Evolutionary conservation across 2,113 vertebrate genomes (phyloP).

Genomic region (Malurus alboscapulatus): DNA sequence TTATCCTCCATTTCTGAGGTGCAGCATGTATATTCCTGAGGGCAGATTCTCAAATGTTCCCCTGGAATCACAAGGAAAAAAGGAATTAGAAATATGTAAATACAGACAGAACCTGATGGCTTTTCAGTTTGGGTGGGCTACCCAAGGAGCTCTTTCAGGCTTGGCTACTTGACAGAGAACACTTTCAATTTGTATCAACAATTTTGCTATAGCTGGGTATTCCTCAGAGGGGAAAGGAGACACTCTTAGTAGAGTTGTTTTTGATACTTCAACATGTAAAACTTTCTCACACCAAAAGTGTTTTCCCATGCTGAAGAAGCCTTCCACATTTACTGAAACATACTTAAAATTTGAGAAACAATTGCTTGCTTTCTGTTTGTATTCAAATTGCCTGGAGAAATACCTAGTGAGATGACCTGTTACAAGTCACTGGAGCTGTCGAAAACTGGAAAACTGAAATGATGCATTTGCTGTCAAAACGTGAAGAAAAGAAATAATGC

Average conservation of each 20-base stretch:
- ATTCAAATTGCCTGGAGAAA: slow-evolving; percentile 12
- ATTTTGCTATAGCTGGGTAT: not conserved
- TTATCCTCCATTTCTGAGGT: slow-evolving; percentile 92
- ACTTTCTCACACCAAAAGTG: not conserved
- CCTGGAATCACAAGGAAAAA: slow-evolving; percentile 73
- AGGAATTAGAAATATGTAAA: not conserved
- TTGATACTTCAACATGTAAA: not conserved
- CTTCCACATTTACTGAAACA: not conserved
- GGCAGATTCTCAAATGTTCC: slow-evolving; percentile 87
- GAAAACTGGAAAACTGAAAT: not conserved
- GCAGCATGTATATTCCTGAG: slow-evolving; percentile 91
- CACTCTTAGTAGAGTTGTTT: not conserved
- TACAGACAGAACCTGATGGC: not conserved
- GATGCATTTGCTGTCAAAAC: not conserved
- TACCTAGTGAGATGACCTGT: not conserved
- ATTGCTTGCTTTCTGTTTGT: not conserved
- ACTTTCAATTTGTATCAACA: not conserved
- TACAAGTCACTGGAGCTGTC: not conserved
- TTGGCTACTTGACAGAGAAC: not conserved
- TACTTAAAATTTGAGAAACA: not conserved
- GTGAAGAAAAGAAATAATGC: not conserved
- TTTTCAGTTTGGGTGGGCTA: not conserved
- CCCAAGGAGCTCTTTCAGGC: not conserved
- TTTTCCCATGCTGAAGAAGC: not conserved
- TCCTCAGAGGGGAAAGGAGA: not conserved